Evolutionary conservation across 2,113 vertebrate species (phyloP).

Genomic region (Lepisosteus oculatus): DNA sequence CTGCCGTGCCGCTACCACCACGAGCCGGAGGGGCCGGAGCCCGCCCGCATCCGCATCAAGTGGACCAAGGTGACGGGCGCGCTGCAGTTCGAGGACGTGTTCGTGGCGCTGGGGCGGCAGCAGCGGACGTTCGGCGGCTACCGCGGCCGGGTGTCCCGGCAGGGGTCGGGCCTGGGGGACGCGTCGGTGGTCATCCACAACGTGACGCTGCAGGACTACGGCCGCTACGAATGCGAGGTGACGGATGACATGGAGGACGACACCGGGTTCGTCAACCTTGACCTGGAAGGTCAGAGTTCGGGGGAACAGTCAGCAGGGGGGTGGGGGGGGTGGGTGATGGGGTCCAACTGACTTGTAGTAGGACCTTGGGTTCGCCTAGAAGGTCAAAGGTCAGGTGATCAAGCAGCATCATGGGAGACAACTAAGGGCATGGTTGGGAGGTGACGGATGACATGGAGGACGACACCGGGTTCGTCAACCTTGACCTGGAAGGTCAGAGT

Average conservation of each 20-base stretch:
- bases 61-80: constrained; percentile 90
- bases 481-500: too few species aligned
- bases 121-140: constrained; percentile 78
- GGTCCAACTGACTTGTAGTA: too few species aligned
- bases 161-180: constrained; percentile 72
- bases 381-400: too few species aligned
- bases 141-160: constrained; percentile 76
- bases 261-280: constrained; percentile 86
- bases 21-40: constrained; percentile 69
- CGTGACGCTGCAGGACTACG: constrained; percentile 89
- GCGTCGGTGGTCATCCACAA: constrained; percentile 90
- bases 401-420: too few species aligned
- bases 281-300: constrained; percentile 79
- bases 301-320: too few species aligned
- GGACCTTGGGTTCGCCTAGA: too few species aligned
- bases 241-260: constrained; percentile 92
- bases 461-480: too few species aligned
- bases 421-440: too few species aligned
- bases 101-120: constrained; percentile 83
- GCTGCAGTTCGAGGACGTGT: constrained; percentile 81
- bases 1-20: constrained; percentile 92
- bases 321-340: too few species aligned
- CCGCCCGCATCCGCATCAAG: constrained; percentile 82
- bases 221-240: constrained; percentile 92
- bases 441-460: too few species aligned